Evolutionary conservation across 2,888 invertebrate genomes (phyloP).

Genomic region (Prosopocoilus inquinatus): DNA sequence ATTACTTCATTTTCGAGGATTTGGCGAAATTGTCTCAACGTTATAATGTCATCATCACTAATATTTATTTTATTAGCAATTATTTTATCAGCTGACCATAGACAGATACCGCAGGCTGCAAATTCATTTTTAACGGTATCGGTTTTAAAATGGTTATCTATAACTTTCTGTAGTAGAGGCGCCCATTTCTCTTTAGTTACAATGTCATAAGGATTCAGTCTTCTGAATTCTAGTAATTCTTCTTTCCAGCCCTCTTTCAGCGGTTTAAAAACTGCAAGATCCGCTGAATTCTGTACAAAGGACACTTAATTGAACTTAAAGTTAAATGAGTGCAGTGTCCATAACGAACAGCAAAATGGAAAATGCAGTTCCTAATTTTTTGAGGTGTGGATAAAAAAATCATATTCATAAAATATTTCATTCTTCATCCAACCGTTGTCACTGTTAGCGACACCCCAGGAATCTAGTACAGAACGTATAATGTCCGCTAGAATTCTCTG

Average conservation of each 20-base stretch:
- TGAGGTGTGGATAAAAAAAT: conserved; percentile 25
- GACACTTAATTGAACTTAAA: too few species aligned
- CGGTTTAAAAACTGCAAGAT: conserved; percentile 21
- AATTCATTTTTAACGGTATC: too few species aligned
- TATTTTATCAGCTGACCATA: too few species aligned
- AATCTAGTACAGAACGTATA: too few species aligned
- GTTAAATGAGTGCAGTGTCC: too few species aligned
- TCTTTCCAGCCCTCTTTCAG: conserved; percentile 21
- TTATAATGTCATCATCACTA: too few species aligned
- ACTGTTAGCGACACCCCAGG: conserved; percentile 43
- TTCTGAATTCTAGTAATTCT: conserved; percentile 6
- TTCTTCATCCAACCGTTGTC: conserved; percentile 48
- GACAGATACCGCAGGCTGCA: too few species aligned
- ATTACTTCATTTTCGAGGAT: too few species aligned
- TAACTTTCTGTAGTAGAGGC: conserved; percentile 12
- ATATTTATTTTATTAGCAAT: too few species aligned
- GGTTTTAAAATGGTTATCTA: neutral
- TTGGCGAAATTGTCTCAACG: too few species aligned
- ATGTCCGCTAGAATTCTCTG: conserved; percentile 43
- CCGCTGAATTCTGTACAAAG: conserved; percentile 4
- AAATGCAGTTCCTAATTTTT: too few species aligned
- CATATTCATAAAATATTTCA: conserved; percentile 45
- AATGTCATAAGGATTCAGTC: neutral
- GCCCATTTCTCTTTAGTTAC: conserved; percentile 18
- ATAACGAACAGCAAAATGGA: too few species aligned